Conservation (phyloP, 2,888 invertebrate genomes). For the Globia sparganii region DNA sequence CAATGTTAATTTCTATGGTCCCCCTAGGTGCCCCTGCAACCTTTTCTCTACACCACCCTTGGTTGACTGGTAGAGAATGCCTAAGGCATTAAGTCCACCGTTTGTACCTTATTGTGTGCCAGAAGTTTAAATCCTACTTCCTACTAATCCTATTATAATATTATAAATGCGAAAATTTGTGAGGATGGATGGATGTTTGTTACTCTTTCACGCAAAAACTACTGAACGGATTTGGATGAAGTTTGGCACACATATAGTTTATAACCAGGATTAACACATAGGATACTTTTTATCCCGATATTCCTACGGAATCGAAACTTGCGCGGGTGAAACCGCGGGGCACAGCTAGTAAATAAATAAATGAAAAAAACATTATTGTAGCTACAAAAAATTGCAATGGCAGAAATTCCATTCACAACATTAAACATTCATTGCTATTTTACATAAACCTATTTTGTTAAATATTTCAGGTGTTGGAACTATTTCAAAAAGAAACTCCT, state of each 20-base stretch:
- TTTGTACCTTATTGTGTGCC: not conserved
- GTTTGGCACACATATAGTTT: too few relatives aligned
- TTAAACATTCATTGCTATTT: not conserved
- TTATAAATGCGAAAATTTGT: too few relatives aligned
- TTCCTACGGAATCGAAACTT: too few relatives aligned
- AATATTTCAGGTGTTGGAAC: constrained; percentile 79
- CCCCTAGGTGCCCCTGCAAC: not conserved
- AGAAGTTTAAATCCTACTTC: not conserved
- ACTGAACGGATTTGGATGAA: too few relatives aligned
- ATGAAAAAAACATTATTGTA: not conserved
- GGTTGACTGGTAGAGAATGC: not conserved
- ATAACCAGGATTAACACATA: too few relatives aligned
- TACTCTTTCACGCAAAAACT: too few relatives aligned
- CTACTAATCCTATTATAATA: too few relatives aligned
- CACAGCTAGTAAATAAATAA: too few relatives aligned
- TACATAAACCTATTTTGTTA: not conserved
- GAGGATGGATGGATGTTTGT: too few relatives aligned
- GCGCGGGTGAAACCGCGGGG: too few relatives aligned
- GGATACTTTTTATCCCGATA: too few relatives aligned
- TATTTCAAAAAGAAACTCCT: constrained; percentile 77
- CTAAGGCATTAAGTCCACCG: not conserved
- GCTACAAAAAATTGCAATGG: not conserved
- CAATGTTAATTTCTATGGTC: too few relatives aligned
- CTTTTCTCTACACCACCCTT: not conserved
- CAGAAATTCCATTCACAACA: not conserved